Conservation (phyloP, 1,140 invertebrate genomes). For the Asobara japonica region DNA sequence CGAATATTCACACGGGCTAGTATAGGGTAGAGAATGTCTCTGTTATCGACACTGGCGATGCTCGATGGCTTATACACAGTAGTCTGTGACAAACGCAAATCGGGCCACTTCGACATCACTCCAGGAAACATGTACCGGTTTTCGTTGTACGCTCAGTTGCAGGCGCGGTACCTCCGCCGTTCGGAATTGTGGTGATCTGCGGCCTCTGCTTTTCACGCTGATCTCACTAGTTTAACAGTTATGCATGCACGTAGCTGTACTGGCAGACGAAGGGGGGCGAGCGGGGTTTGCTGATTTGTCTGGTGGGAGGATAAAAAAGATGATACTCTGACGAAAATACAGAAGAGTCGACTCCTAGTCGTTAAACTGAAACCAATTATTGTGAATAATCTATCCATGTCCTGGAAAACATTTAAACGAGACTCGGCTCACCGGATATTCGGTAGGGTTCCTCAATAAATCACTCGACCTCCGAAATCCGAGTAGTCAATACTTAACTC, state of each 20-base stretch:
- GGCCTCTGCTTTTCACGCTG: constrained; percentile 21
- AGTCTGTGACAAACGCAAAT: constrained; percentile 34
- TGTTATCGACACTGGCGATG: not conserved
- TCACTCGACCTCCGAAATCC: no score
- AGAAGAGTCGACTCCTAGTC: no score
- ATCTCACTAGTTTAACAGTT: constrained; percentile 27
- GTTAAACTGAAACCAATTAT: no score
- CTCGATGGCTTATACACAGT: not conserved
- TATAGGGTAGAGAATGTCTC: constrained; percentile 3
- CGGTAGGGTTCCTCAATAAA: no score
- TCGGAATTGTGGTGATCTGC: constrained; percentile 17
- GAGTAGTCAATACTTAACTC: no score
- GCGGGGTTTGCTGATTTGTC: no score
- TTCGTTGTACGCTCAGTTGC: not conserved
- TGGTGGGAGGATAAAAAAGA: no score
- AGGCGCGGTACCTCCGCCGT: not conserved
- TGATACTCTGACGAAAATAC: no score
- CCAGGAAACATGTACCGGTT: constrained; percentile 5
- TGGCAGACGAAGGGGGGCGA: no score
- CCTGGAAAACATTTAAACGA: no score
- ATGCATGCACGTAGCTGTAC: constrained; percentile 15
- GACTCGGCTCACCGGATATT: no score
- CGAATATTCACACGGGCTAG: not conserved
- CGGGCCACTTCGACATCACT: constrained; percentile 27
- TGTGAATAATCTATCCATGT: no score